phyloP scores from a whole-genome alignment of 2,113 vertebrate genomes.

The Pterocles orientalis region DNA sequence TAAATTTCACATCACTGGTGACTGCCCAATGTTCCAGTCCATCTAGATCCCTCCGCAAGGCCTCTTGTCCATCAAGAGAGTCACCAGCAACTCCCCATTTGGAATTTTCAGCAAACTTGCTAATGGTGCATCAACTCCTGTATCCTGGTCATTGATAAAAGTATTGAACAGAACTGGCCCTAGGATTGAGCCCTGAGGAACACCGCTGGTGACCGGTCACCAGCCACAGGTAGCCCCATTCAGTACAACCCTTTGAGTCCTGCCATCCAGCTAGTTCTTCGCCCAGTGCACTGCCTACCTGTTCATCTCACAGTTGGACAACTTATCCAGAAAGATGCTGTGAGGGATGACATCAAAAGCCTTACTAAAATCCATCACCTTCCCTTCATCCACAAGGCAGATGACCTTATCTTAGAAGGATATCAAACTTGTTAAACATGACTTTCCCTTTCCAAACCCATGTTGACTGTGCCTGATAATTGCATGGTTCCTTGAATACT shows the following conservation, averaged over 20 bases:
- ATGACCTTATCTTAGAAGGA: not conserved
- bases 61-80: not conserved
- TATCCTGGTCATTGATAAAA: not conserved
- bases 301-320: not conserved
- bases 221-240: not conserved
- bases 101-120: not conserved
- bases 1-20: not conserved
- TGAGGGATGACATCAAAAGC: not conserved
- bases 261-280: too few relatives aligned
- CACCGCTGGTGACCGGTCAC: accelerated
- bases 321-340: not conserved
- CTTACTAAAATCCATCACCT: not conserved
- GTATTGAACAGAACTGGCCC: not conserved
- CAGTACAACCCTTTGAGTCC: too few relatives aligned
- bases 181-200: not conserved
- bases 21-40: not conserved
- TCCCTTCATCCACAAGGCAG: not conserved
- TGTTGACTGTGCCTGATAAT: not conserved
- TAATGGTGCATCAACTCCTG: too few relatives aligned
- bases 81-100: not conserved
- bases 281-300: too few relatives aligned
- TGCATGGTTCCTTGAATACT: not conserved
- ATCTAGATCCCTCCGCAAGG: not conserved
- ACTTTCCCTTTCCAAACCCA: not conserved
- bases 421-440: not conserved